Percentiles rank a stretch among this genome's conserved stretches.
Evolutionary conservation across 2,113 vertebrate species (phyloP).

Genomic region (rat (Rattus norvegicus)): DNA sequence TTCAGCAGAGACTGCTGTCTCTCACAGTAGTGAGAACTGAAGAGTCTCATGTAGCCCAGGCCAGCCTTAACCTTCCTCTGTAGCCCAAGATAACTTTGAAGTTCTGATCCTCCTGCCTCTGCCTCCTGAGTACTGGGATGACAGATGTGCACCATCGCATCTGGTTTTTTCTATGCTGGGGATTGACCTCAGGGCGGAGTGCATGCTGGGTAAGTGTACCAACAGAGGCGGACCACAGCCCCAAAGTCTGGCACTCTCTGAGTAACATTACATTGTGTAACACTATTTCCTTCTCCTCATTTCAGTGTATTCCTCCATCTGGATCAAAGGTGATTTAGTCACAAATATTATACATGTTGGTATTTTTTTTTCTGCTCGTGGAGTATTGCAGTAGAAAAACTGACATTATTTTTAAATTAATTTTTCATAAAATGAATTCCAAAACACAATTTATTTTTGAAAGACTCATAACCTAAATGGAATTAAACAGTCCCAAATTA

Average conservation of each 20-base stretch:
- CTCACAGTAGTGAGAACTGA: background rate
- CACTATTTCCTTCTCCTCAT: constrained; percentile 11
- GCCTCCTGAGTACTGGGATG: background rate
- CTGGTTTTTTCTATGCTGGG: background rate
- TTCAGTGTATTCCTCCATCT: constrained; percentile 6
- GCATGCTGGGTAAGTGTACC: background rate
- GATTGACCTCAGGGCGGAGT: background rate
- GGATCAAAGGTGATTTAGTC: constrained; percentile 39
- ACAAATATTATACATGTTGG: constrained; percentile 26
- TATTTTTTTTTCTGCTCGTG: constrained; percentile 56
- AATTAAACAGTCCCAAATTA: constrained; percentile 66
- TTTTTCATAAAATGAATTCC: constrained; percentile 57
- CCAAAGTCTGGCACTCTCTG: background rate
- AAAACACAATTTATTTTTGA: constrained; percentile 62
- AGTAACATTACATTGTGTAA: background rate
- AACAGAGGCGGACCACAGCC: background rate
- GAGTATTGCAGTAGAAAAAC: constrained; percentile 52
- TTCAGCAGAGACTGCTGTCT: background rate
- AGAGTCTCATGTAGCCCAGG: background rate
- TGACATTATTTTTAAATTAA: constrained; percentile 29
- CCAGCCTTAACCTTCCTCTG: background rate
- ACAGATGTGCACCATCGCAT: background rate
- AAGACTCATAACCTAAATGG: constrained; percentile 65
- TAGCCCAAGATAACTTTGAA: background rate
- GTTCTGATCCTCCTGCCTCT: background rate